These are phyloP conservation scores for Chrysocyon brachyurus DNA, from an alignment of 2,797 vertebrate genomes.

Conservation along the genomic window DNA sequence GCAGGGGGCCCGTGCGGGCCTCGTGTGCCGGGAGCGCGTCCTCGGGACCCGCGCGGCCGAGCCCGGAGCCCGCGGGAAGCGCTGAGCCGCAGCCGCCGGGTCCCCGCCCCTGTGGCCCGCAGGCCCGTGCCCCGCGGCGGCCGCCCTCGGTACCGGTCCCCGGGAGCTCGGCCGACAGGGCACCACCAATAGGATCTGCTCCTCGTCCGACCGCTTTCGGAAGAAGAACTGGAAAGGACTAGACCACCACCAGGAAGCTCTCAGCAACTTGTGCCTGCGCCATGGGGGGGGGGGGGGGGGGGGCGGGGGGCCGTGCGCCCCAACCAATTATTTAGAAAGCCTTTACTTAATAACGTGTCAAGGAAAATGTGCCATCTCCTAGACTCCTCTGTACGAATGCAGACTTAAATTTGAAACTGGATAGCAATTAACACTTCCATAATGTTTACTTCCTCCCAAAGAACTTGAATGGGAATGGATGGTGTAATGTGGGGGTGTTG, in stretches of 20 bases:
- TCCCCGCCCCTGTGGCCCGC: not conserved
- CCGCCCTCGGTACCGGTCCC: not conserved
- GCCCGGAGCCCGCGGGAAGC: not conserved
- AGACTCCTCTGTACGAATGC: not conserved
- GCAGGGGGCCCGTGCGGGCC: no score
- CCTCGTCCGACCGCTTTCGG: not conserved
- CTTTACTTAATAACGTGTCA: not conserved
- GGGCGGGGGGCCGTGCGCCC: no score
- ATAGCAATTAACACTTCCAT: not conserved
- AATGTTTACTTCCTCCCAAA: slow-evolving; percentile 46
- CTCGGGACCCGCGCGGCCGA: no score
- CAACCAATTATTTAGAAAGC: not conserved
- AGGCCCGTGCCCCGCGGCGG: not conserved
- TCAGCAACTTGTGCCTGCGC: not conserved
- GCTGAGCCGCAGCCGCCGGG: not conserved
- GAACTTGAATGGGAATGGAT: not conserved
- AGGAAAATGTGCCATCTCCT: not conserved
- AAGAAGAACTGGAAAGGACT: not conserved
- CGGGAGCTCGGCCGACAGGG: not conserved
- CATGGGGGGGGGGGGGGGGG: not conserved
- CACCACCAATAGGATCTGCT: not conserved
- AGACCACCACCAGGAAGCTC: not conserved
- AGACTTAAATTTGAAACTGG: not conserved
- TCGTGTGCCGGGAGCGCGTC: no score
- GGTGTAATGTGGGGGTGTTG: not conserved